A percentile compares a stretch with the other conserved stretches of the same genome.
phyloP scores from a whole-genome alignment of 2,113 vertebrate genomes.

The Varanus salvator region DNA sequence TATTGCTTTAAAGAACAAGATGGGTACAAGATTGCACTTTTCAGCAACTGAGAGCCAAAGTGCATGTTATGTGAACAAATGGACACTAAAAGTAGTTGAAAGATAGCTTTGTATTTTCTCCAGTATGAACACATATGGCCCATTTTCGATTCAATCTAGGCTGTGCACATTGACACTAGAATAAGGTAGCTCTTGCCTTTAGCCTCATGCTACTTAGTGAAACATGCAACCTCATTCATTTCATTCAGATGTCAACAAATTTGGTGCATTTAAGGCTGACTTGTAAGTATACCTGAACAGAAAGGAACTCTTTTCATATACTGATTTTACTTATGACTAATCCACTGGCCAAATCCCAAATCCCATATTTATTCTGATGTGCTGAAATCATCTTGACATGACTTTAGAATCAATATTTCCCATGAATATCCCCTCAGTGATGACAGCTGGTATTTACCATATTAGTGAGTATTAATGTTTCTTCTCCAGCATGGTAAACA shows the following conservation, averaged over 20 bases:
- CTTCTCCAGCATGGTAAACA: constrained; percentile 10
- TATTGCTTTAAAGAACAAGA: neutral
- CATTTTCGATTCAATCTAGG: too few relatives aligned
- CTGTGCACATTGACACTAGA: too few relatives aligned
- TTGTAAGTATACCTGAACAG: neutral
- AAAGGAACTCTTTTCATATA: neutral
- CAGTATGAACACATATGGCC: too few relatives aligned
- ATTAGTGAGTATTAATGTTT: neutral
- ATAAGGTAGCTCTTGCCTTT: neutral
- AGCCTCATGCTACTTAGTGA: too few relatives aligned
- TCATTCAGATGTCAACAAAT: neutral
- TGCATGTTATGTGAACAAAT: too few relatives aligned
- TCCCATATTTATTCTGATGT: constrained; percentile 1
- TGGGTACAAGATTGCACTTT: too few relatives aligned
- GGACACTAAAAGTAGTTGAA: too few relatives aligned
- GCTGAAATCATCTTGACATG: neutral
- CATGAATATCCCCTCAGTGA: neutral
- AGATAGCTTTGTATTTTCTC: too few relatives aligned
- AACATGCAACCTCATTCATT: neutral
- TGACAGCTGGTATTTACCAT: constrained; percentile 26
- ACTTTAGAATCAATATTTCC: constrained; percentile 21
- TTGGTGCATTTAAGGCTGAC: neutral
- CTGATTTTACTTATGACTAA: neutral
- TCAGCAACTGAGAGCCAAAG: neutral
- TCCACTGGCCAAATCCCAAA: neutral